These are phyloP conservation scores for Philonicus albiceps DNA, from an alignment of 2,888 invertebrate genomes.

Conservation along the genomic window DNA sequence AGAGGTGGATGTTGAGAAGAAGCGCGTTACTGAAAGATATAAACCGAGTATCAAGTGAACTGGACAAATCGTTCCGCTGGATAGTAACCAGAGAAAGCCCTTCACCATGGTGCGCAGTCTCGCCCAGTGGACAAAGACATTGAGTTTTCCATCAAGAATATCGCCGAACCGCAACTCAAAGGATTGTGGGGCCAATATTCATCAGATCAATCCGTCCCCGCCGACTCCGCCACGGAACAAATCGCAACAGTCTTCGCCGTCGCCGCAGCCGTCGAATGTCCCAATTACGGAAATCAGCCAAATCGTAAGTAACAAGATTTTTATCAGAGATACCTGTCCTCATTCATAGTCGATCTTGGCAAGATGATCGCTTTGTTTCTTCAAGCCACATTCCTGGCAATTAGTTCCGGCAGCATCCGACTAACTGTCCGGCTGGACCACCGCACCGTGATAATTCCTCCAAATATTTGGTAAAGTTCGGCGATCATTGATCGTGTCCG, in stretches of 20 bases:
- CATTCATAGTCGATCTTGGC: not conserved
- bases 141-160: conserved; percentile 86
- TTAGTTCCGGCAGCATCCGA: conserved; percentile 6
- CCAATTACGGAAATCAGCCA: conserved; percentile 74
- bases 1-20: not conserved
- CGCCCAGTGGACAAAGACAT: conserved; percentile 89
- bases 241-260: conserved; percentile 65
- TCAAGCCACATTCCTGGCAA: not conserved
- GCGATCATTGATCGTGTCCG: not conserved
- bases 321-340: not conserved
- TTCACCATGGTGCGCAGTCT: conserved; percentile 84
- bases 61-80: not conserved
- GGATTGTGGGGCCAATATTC: conserved; percentile 72
- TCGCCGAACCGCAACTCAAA: conserved; percentile 82
- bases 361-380: not conserved
- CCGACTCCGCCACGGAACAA: conserved; percentile 70
- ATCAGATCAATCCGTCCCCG: conserved; percentile 65
- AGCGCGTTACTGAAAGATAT: not conserved
- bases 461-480: conserved; percentile 3
- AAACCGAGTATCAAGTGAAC: not conserved
- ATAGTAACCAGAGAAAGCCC: conserved; percentile 2
- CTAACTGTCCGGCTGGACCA: not conserved
- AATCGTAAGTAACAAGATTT: conserved; percentile 67
- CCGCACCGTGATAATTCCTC: not conserved
- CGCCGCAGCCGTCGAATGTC: conserved; percentile 63